Base-by-base conservation (phyloP, 1,140 invertebrate genomes). In the Drosophila lowei region DNA sequence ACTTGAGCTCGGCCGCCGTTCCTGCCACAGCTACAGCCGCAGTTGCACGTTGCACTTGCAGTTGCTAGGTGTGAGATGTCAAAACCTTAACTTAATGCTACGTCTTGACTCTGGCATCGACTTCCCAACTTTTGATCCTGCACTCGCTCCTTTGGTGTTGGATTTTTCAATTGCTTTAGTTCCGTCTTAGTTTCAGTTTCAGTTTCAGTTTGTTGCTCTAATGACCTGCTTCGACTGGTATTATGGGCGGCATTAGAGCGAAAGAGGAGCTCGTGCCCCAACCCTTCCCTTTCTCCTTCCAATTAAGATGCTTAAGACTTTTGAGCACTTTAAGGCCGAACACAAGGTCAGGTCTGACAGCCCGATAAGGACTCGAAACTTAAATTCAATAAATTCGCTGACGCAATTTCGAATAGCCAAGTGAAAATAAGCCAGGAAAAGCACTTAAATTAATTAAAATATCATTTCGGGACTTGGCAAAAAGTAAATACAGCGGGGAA, bases 391-490 rank as follows among this genome's bases (percentile, higher is more conserved):
- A 74, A 67, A 75, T 63, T 73, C 65, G 74, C 73, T 81, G 81
- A 81, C 83, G 78, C 54, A 88, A 81, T 52, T 48, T 49, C 55
- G 72, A 81, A 88, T 88, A 77, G 81, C 43, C 52, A 61, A 64
- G 73, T 60, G 77, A 49, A 81, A 86, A 81, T 77, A 81, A 86
- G 72, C 77, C 64, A 64, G 71, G 77, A 56, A 60, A 85, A 85
- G 81, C 83, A 88, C 78, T 85, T 85, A 67, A 85, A 85, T 85
- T 85, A 85, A 85, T 85, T 85, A 85, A 85, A 84, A 84, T 76
- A 56, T 50, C 41, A 60, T 58, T 60, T 54, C 47, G 67, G 63
- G 71, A 81, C 42, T 74, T 73, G 53, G 53, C 48, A 66, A 65
- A 79, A 66, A 54, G 72, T 53, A 75, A 68, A 56, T 62, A 66